Base-by-base conservation (phyloP, 2,113 vertebrate species). In the Callionymus lyra region DNA sequence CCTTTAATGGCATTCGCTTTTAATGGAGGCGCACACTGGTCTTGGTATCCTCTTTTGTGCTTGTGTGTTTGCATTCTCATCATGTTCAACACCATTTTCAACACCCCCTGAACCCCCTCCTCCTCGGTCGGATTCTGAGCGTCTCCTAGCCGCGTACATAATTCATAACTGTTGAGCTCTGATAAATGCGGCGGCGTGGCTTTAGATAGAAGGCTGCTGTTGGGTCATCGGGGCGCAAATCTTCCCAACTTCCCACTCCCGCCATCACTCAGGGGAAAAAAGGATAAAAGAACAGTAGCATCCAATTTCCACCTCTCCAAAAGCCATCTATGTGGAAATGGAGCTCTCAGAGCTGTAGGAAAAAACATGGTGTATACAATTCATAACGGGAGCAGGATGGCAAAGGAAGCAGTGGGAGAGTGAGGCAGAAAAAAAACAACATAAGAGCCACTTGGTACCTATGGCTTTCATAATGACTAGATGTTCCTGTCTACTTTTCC, bases 281-380 rank as follows among this genome's bases (percentile, higher is more conserved):
- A 36, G 27, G 34, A 43, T 34, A 53, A 34, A 49, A 54, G 27
- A 50, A 68, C 42, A 42, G 57, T 56, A 63, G 49, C 52, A 65
- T 70, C 59, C 68, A 72, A 76, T 77, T 70, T 73, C 53, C 9
- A 16, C 13, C 35, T 8, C 14, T 16, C 51, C 47, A 69, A 76
- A 76, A 76, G 50, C 63, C 56, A 72, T 76, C 63, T 65, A 73
- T 75, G 73, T 79, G 74, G 76, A 77, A 79, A 82, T 76, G 63
- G 60, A 59, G 53, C 43, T 48, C 63, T 61, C 49, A 51, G 50
- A 47, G 59, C 63, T 11, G 27, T 56, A 54, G 56, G 69, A 59
- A 27, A 27, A 56, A 70, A 66, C 68, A 60, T 42, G 57, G 46
- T 49, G 62, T 63, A 58, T 60, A 58, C 54, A 46, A 65, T 47